Conservation (phyloP, 1,140 invertebrate species). For the Phenacoccus solenopsis region DNA sequence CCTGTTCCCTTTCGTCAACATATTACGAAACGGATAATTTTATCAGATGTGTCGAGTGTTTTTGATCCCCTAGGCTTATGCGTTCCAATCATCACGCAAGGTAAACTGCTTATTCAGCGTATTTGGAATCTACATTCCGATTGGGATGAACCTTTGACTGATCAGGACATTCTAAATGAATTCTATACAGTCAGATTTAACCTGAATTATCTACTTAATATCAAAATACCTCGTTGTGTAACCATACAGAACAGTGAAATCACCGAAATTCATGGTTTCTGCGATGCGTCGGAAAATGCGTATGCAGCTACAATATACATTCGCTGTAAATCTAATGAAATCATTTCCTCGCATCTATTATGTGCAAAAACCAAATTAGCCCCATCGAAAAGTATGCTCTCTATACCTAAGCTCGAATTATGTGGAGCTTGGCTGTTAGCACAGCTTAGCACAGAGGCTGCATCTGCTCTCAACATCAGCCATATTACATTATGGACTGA, state of each 20-base stretch:
- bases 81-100: background rate
- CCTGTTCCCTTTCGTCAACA: no score
- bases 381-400: conserved; percentile 28
- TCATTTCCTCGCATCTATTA: conserved; percentile 25
- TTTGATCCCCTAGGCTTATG: conserved; percentile 12
- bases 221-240: no score
- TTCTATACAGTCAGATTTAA: no score
- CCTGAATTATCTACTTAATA: no score
- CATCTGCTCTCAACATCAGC: no score
- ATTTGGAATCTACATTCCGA: background rate
- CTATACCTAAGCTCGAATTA: conserved; percentile 34
- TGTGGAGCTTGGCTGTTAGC: conserved; percentile 30
- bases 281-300: conserved; percentile 20
- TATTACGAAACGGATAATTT: conserved; percentile 21
- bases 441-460: no score
- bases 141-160: background rate
- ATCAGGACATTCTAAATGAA: no score
- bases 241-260: background rate
- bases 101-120: conserved; percentile 9
- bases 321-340: background rate
- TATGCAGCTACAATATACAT: conserved; percentile 22
- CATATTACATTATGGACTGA: no score
- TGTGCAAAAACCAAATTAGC: conserved; percentile 31
- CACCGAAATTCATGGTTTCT: conserved; percentile 20
- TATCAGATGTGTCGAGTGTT: conserved; percentile 24